Evolutionary conservation across 2,888 invertebrate species (phyloP).

Genomic region (Chrysotoxum bicinctum): DNA sequence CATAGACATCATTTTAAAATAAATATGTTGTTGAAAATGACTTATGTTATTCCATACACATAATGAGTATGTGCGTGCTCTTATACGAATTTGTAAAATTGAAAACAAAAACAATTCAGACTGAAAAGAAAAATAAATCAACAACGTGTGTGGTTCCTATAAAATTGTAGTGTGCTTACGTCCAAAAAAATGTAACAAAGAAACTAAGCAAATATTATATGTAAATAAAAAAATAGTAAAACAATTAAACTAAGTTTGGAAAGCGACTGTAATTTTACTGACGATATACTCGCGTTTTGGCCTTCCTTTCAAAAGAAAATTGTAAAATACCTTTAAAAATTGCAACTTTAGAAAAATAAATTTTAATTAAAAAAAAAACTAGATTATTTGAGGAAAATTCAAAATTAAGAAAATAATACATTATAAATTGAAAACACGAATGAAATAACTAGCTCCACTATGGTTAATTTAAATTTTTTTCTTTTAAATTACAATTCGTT

Average conservation of each 20-base stretch:
- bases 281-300: conserved; percentile 87
- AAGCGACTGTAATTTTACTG: conserved; percentile 83
- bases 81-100: conserved; percentile 65
- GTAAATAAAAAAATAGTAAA: conserved; percentile 63
- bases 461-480: too few species aligned
- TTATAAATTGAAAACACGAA: conserved; percentile 30
- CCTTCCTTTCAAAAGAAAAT: conserved; percentile 86
- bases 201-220: conserved; percentile 73
- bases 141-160: conserved; percentile 77
- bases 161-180: conserved; percentile 77
- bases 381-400: conserved; percentile 70
- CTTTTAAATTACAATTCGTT: neutral
- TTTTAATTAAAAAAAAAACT: conserved; percentile 73
- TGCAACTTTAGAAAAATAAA: conserved; percentile 79
- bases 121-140: conserved; percentile 72
- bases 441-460: conserved; percentile 33
- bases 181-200: conserved; percentile 74
- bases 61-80: conserved; percentile 25
- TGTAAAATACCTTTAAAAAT: conserved; percentile 80
- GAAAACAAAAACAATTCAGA: conserved; percentile 61
- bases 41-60: conserved; percentile 30
- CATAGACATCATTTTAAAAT: conserved; percentile 9
- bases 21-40: conserved; percentile 23
- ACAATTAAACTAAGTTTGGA: conserved; percentile 58
- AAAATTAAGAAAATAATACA: conserved; percentile 63